Evolutionary conservation across 2,888 invertebrate genomes (phyloP), one percentile per base, ranked within the genome.

Genomic region (Drosophila affinis): DNA sequence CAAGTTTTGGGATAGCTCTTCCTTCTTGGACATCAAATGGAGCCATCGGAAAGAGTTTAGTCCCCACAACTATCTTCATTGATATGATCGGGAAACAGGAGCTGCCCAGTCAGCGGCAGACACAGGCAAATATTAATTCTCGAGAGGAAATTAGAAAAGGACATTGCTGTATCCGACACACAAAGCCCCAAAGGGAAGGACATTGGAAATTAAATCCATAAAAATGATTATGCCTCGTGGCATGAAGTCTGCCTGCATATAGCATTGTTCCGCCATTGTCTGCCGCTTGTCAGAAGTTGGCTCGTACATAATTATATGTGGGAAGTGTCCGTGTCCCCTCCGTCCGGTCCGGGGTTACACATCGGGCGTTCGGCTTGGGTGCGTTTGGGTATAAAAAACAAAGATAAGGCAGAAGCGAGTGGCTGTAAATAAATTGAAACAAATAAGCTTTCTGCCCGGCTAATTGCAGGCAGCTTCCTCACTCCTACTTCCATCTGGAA

Each of bases 151-250:
- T 90, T 90, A 88, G 90, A 90, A 91, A 70, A 89, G 91, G 91
- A 89, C 84, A 90, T 91, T 81, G 90, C 88, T 85, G 90, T 87
- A 75, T 88, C 87, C 87, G 86, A 76, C 44, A 17, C 29, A 68
- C 48, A 70, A 75, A 61, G 56, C 52, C 72, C 48, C 32, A 73
- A 72, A 78, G 75, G 74, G 82, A 81, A 85, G 88, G 86, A 89
- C 91, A 88, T 88, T 88, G 87, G 72, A 88, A 89, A 90, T 90
- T 87, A 91, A 89, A 91, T 90, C 81, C 85, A 89, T 89, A 89
- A 90, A 89, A 91, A 90, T 78, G 75, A 85, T 81, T 81, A 75
- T 72, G 46, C 61, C 21, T 62, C 12, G 53, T 51, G 62, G 24
- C 59, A 70, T 39, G 55, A 52, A 39, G 47, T 52, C 39, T 7